Base-by-base conservation (phyloP, 2,888 invertebrate genomes). In the Ochropacha duplaris region DNA sequence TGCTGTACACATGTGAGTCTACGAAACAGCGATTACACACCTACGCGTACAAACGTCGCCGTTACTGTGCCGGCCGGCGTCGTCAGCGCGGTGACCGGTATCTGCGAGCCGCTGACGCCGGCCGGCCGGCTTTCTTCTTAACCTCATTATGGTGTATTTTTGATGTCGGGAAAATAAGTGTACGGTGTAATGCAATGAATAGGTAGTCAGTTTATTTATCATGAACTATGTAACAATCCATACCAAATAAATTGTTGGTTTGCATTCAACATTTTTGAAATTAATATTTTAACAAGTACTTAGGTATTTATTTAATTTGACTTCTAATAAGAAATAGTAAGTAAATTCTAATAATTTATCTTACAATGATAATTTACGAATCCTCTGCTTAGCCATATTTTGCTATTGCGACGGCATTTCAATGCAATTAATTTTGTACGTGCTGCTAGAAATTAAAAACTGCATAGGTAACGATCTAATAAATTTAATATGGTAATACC, bases 111-210 rank as follows among this genome's bases (percentile, higher is more conserved):
- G 66, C 9, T 11, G 11, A 28, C 28, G 86, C 89, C 88, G 66
- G 86, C 88, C 86, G 87, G 87, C 90, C 88, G 88, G 87, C 88
- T 79, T 85, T 83, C 78, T 79, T 76, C 79, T 78, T 87, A 86
- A 81, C 80, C 80, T 79, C 72, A 72, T 77, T 76, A 78, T 83
- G 78, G 78, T 82, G 84, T 78, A 76, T 79, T 79, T 79, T 77
- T 83, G 70, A 74, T 68, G 74, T 72, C 66, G 70, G 69, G 75
- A 60, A 67, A 63, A 69, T 66, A 55, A 74, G 82, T 83, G 83
- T 67, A 70, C 64, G 65, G 82, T 83, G 80, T 65, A 58, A 50
- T 63, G 64, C 49, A 52, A 52, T 52, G 52, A 31, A 52, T n/a
- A 24, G 24, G 24, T 52, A 12, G 11, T 22, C 24, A 5, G n/a